Evolutionary conservation across 1,140 invertebrate genomes (phyloP), one percentile per base, ranked within the genome.

Genomic region (Achatina immaculata): DNA sequence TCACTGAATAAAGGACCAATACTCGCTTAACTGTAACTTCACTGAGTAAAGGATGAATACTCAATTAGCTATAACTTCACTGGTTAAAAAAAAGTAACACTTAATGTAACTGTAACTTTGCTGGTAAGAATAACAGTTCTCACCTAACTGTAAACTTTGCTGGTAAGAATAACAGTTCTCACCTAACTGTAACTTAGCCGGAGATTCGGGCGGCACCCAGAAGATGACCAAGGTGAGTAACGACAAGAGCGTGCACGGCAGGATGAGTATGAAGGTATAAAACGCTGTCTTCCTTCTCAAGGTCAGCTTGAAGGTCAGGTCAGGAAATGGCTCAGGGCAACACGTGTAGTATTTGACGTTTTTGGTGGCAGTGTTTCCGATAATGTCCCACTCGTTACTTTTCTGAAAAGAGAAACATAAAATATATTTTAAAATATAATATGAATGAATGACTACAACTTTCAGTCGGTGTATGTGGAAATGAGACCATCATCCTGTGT

Each of bases 151-250:
- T 73, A 91, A n/a, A n/a, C n/a, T n/a, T n/a, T n/a, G n/a, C n/a
- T n/a, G n/a, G n/a, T n/a, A n/a, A n/a, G n/a, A n/a, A 34, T 16
- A 7, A 62, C 16, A 62, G 40, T 31, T 58, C 82, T 83, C 84
- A 91, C 90, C 90, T 71, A 91, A 81, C 78, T 90, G 88, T 73
- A 91, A 83, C 80, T 91, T 91, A 7, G 90, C 89, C 14, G 90
- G 90, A n/a, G 90, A 90, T 79, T 91, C 90, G 19, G 90, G 90
- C 38, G 90, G 90, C 31, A 91, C 83, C 90, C 90, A 91, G 84
- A 91, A 91, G 51, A 91, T 87, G 36, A 89, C 87, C 78, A 91
- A 77, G 7, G 90, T 91, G 28, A 91, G 83, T 2, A 86, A 88
- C 36, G 88, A 89, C 36, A 91, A 83, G 36, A 90, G 85, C 0